Percentiles rank a stretch among this genome's conserved stretches.
Evolutionary conservation across 2,888 invertebrate genomes (phyloP).

Genomic region (Nephrotoma appendiculata): DNA sequence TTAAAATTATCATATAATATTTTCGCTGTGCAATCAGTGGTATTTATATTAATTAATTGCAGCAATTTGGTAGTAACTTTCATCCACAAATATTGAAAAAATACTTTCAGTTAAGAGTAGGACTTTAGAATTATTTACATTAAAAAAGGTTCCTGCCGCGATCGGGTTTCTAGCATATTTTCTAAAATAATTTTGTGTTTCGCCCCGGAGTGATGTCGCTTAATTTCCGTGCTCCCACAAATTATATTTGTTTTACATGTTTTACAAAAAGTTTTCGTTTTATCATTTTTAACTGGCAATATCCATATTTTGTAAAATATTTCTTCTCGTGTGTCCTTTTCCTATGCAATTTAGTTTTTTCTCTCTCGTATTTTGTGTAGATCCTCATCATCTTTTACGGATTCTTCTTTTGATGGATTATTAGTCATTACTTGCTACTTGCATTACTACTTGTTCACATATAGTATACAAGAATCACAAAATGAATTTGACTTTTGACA

Average conservation of each 20-base stretch:
- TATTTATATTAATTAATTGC: too few species aligned
- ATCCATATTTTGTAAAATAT: neutral
- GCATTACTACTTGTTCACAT: too few species aligned
- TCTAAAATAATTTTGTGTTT: neutral
- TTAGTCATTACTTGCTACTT: too few species aligned
- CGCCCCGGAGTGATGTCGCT: neutral
- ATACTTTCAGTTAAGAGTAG: too few species aligned
- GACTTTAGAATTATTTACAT: too few species aligned
- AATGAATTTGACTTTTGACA: too few species aligned
- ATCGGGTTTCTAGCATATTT: neutral
- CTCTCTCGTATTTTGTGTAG: too few species aligned
- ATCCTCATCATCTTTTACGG: neutral
- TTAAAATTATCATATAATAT: too few species aligned
- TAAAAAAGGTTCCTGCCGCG: neutral
- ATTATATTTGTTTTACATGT: neutral
- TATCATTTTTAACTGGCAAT: neutral
- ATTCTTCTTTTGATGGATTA: neutral
- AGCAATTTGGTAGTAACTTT: too few species aligned
- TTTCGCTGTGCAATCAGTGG: too few species aligned
- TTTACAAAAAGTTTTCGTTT: neutral
- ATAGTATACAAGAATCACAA: too few species aligned
- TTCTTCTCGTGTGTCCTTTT: neutral
- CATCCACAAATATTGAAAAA: too few species aligned
- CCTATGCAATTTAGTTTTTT: neutral
- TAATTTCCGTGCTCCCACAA: neutral